A percentile compares a stretch with the other conserved stretches of the same genome.
These are phyloP conservation scores for Bombyx mandarina DNA, from an alignment of 1,140 invertebrate species.

Conservation along the genomic window DNA sequence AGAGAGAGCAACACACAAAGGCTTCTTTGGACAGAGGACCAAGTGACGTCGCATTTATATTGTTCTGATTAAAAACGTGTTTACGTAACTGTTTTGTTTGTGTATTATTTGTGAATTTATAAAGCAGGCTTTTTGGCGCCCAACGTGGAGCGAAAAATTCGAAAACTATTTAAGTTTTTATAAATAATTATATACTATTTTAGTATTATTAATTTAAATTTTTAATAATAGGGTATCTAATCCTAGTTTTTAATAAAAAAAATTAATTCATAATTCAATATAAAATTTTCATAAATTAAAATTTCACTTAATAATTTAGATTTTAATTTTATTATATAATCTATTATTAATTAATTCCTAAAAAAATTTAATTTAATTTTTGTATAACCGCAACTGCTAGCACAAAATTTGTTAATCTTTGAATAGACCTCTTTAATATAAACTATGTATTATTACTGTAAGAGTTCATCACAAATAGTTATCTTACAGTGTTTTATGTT, in stretches of 20 bases:
- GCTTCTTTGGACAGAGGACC: constrained; percentile 1
- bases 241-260: constrained; percentile 72
- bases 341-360: constrained; percentile 33
- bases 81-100: too few relatives aligned
- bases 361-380: constrained; percentile 37
- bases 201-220: constrained; percentile 52
- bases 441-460: too few relatives aligned
- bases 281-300: constrained; percentile 41
- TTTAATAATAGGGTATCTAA: constrained; percentile 78
- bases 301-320: constrained; percentile 38
- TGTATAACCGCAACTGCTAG: constrained; percentile 73
- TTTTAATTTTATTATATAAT: too few relatives aligned
- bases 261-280: constrained; percentile 30
- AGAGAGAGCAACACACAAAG: constrained; percentile 7
- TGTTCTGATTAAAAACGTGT: too few relatives aligned
- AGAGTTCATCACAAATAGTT: too few relatives aligned
- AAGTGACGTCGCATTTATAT: not conserved
- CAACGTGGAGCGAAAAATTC: too few relatives aligned
- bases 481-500: not conserved
- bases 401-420: constrained; percentile 64
- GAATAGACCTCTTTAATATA: too few relatives aligned
- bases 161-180: constrained; percentile 70
- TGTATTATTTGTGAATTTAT: too few relatives aligned
- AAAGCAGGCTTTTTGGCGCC: too few relatives aligned
- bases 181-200: constrained; percentile 68